Base-by-base conservation (phyloP, 2,888 invertebrate genomes). In the Epiblema foenella region DNA sequence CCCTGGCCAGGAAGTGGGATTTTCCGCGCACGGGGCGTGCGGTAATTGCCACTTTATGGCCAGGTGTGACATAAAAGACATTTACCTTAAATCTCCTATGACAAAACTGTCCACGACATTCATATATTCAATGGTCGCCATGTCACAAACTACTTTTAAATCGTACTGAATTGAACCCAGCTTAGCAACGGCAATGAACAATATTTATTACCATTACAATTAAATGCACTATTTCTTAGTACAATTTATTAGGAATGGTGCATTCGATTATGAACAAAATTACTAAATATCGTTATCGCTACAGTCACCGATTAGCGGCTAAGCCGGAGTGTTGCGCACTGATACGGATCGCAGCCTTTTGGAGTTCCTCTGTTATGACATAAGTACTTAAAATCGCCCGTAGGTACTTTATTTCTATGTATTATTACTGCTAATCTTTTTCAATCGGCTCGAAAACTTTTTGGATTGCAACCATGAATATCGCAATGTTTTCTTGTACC, bases 311-410 rank as follows among this genome's bases (percentile, higher is more conserved):
- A 64, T 64, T 64, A 54, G 51, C 15, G 15, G 52, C 20, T n/a
- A 11, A 39, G 64, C 39, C 52, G 64, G 64, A 64, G 15, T 64
- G 54, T 24, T 64, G 64, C 54, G 64, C 52, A 39, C 24, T 62
- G 64, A 64, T 24, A 64, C 24, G 64, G 64, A 54, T 54, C 39
- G 64, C 18, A 20, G 46, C 18, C n/a, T 37, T 63, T 37, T 11
- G 52, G 18, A 20, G 52, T 64, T 64, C 64, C 54, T 64, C n/a
- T 39, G n/a, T 54, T 60, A 60, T 60, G 60, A 60, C 60, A 60
- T 46, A 46, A 46, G 46, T 46, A 46, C 5, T 46, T 46, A 46
- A 46, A 12, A 46, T 46, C n/a, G n/a, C 46, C 29, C 33, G 33
- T 33, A 33, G 12, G 12, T 2, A 42, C 15, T 42, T 33, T 33